Evolutionary conservation across 1,140 invertebrate genomes (phyloP).

Genomic region (Philopotamus ludificatus): DNA sequence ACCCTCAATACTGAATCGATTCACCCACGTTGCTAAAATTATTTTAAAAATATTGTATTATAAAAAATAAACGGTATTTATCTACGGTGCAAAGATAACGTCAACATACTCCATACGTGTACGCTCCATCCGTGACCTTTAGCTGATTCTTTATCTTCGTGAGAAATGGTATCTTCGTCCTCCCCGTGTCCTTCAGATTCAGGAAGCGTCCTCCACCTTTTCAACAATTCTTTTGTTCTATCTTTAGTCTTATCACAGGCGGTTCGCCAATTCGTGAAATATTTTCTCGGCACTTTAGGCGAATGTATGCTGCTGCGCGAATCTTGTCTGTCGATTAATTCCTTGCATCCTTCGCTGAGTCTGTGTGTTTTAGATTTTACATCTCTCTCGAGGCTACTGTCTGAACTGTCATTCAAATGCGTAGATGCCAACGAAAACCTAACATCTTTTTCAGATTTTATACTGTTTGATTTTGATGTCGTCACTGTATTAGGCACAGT

Average conservation of each 20-base stretch:
- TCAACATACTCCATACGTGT: constrained; percentile 72
- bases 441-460: constrained; percentile 47
- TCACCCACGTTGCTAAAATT: constrained; percentile 65
- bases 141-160: constrained; percentile 43
- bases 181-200: constrained; percentile 51
- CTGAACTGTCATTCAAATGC: constrained; percentile 18
- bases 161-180: constrained; percentile 45
- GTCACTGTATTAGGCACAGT: constrained; percentile 17
- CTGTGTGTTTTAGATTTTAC: not conserved
- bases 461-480: constrained; percentile 40
- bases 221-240: constrained; percentile 66
- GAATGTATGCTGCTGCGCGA: constrained; percentile 46
- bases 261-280: constrained; percentile 67
- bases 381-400: constrained; percentile 30
- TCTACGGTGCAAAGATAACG: too few relatives aligned
- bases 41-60: not conserved
- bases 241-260: constrained; percentile 70
- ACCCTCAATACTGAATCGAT: constrained; percentile 64
- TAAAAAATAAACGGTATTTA: too few relatives aligned
- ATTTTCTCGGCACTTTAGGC: constrained; percentile 64
- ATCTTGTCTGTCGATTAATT: constrained; percentile 33
- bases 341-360: not conserved
- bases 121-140: constrained; percentile 63
- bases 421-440: constrained; percentile 25
- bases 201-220: constrained; percentile 66